phyloP scores from a whole-genome alignment of 2,797 vertebrate species.

The Sibirionetta formosa region DNA sequence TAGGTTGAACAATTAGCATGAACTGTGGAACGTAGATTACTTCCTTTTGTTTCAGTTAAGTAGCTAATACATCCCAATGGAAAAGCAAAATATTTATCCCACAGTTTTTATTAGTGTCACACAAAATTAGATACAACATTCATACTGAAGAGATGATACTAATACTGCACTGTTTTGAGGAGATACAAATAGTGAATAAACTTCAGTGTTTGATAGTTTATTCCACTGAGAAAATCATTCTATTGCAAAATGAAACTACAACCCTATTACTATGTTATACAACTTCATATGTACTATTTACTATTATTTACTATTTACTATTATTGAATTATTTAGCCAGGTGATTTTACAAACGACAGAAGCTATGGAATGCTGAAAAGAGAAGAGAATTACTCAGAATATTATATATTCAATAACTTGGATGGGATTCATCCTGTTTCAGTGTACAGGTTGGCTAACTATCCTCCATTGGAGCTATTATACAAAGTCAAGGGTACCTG shows the following conservation, averaged over 20 bases:
- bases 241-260: not conserved
- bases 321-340: not conserved
- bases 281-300: not conserved
- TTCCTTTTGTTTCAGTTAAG: constrained; percentile 14
- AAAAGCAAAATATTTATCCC: constrained; percentile 35
- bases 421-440: not conserved
- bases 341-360: not conserved
- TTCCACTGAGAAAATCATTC: not conserved
- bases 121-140: not conserved
- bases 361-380: not conserved
- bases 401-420: not conserved
- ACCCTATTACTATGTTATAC: not conserved
- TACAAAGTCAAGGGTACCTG: not conserved
- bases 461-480: not conserved
- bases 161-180: not conserved
- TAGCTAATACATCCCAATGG: not conserved
- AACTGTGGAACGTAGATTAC: not conserved
- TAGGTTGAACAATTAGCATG: constrained; percentile 23
- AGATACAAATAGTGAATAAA: not conserved
- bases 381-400: not conserved
- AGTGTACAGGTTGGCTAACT: not conserved
- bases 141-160: not conserved
- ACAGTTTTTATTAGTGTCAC: not conserved
- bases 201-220: not conserved
- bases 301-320: rapidly evolving